These are phyloP conservation scores for Stramonita haemastoma DNA, from an alignment of 2,888 invertebrate species.

Conservation along the genomic window DNA sequence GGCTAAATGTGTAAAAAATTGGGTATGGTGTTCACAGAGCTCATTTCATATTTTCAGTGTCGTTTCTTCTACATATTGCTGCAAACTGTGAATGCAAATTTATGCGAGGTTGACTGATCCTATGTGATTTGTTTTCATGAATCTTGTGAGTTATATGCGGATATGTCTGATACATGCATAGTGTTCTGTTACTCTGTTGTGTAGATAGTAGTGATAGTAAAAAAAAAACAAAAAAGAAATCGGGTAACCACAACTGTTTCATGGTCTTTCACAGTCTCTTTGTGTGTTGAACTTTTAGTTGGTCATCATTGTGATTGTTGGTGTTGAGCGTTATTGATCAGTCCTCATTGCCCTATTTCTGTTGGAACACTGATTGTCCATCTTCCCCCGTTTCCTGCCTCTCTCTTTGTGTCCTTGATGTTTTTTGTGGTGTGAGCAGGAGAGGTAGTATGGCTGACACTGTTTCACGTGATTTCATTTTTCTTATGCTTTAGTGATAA, in stretches of 20 bases:
- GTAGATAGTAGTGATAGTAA: not conserved
- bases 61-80: not conserved
- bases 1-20: too few species aligned
- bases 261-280: conserved; percentile 23
- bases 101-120: not conserved
- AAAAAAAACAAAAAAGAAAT: not conserved
- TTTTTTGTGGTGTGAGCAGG: not conserved
- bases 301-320: not conserved
- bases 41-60: not conserved
- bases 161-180: not conserved
- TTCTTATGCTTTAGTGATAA: not conserved
- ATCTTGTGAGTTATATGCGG: conserved; percentile 5
- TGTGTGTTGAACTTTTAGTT: not conserved
- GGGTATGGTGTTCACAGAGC: too few species aligned
- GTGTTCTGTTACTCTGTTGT: conserved; percentile 20
- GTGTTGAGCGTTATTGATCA: not conserved
- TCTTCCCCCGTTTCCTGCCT: not conserved
- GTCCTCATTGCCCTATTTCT: not conserved
- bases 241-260: conserved; percentile 10
- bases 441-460: not conserved
- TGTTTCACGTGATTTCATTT: not conserved
- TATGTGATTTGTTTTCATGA: conserved; percentile 1
- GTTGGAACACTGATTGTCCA: not conserved
- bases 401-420: not conserved
- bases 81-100: not conserved